Conservation (phyloP, 2,113 vertebrate genomes). For the Epinephelus lanceolatus region DNA sequence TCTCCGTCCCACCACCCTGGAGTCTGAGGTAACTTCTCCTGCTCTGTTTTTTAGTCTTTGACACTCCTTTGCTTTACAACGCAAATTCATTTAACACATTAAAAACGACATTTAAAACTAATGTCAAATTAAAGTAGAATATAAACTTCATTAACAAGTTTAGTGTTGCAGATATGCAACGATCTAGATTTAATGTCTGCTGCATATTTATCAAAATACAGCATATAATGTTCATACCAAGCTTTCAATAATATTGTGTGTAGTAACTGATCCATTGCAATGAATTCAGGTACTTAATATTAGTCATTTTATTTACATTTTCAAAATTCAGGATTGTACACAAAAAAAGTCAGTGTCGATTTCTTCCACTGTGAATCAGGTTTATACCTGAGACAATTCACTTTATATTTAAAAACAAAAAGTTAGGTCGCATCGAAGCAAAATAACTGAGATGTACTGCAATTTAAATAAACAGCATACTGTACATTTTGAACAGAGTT, state of each 20-base stretch:
- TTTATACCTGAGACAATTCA: not conserved
- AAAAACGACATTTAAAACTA: not conserved
- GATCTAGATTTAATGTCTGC: not conserved
- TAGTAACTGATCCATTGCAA: not conserved
- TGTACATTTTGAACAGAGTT: not conserved
- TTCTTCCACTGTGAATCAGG: not conserved
- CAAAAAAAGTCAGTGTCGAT: not conserved
- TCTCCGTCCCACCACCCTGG: slow-evolving; percentile 49
- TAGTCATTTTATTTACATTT: not conserved
- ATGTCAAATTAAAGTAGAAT: not conserved
- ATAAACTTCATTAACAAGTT: not conserved
- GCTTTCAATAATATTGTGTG: not conserved
- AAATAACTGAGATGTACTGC: not conserved
- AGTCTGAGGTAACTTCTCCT: slow-evolving; percentile 74
- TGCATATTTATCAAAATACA: not conserved
- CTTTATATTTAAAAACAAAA: not conserved
- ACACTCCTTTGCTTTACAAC: not conserved
- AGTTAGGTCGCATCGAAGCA: not conserved
- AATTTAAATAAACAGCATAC: not conserved
- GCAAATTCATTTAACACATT: not conserved
- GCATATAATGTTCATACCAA: not conserved
- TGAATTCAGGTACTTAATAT: no score
- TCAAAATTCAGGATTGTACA: not conserved
- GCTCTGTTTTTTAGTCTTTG: not conserved
- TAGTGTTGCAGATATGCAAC: not conserved